Percentiles rank a stretch among this genome's conserved stretches.
phyloP scores from a whole-genome alignment of 2,888 invertebrate species.

The Xanthorhoe spadicearia region DNA sequence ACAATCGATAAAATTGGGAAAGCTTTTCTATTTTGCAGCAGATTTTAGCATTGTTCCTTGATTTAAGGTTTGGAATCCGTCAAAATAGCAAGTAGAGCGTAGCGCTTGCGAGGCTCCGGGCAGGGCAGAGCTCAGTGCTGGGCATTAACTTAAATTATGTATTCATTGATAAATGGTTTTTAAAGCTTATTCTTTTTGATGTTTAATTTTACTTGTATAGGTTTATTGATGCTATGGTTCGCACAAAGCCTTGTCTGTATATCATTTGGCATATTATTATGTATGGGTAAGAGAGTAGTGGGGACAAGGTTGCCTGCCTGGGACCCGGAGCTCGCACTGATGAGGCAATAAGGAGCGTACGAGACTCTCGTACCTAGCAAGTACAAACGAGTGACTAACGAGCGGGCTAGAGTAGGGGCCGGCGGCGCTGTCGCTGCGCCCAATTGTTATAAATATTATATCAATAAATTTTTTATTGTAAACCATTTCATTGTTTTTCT shows the following conservation, averaged over 20 bases:
- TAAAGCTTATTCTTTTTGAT: slow-evolving; percentile 55
- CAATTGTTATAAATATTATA: slow-evolving; percentile 82
- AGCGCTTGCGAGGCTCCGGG: slow-evolving; percentile 17
- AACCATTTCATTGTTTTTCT: slow-evolving; percentile 50
- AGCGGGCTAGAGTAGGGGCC: slow-evolving; percentile 46
- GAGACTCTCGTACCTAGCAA: slow-evolving; percentile 58
- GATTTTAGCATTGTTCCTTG: slow-evolving; percentile 3
- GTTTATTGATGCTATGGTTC: slow-evolving; percentile 50
- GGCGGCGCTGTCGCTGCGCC: slow-evolving; percentile 53
- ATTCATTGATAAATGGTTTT: slow-evolving; percentile 40
- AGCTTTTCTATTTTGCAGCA: slow-evolving; percentile 18
- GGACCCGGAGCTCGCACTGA: slow-evolving; percentile 42
- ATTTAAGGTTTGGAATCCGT: slow-evolving; percentile 12
- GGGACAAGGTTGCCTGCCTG: slow-evolving; percentile 45
- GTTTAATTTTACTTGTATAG: slow-evolving; percentile 54
- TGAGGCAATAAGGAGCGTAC: slow-evolving; percentile 49
- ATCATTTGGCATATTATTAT: not conserved
- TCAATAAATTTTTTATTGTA: slow-evolving; percentile 83
- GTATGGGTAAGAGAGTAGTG: not conserved
- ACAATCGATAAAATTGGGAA: slow-evolving; percentile 2
- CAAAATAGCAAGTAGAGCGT: slow-evolving; percentile 17
- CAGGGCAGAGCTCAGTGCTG: slow-evolving; percentile 5
- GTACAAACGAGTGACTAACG: slow-evolving; percentile 64
- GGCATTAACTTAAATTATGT: slow-evolving; percentile 41
- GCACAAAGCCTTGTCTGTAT: slow-evolving; percentile 49